Base-by-base conservation (phyloP, 1,140 invertebrate genomes). In the Adoxophyes honmai region DNA sequence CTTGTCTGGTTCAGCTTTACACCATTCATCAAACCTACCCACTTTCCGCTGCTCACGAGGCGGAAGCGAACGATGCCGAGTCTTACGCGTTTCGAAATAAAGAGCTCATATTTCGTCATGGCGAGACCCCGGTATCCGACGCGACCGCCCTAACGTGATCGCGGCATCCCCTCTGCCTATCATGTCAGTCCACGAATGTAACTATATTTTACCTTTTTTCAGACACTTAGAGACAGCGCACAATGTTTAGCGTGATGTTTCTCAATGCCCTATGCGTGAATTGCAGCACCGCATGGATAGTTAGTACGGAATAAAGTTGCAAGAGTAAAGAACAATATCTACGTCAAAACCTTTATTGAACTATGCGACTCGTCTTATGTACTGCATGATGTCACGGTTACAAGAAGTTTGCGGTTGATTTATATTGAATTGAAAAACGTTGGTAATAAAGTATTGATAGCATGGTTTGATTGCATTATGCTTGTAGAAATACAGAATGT, bases 31-130 rank as follows among this genome's bases (percentile, higher is more conserved):
- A 48, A 21, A 21, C 42, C 55, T 67, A 63, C 67, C 44, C 67
- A 55, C 57, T 73, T 14, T 66, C 69, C 38, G 57, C 60, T 57
- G 57, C 38, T 15, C 42, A 59, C 34, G 60, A 36, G 56, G 56
- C 65, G 57, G 37, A 55, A 42, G 55, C 63, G 70, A 53, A 36
- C 63, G 62, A 67, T 76, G 62, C 65, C 64, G 18, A 53, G 56
- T 57, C 69, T 66, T 57, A 62, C 69, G 73, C 81, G 73, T 74
- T 68, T 68, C 63, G 79, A 81, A 81, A 77, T 88, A 88, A 69
- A 71, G 82, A 86, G 84, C 84, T 88, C 84, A 81, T 88, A 86
- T 81, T 86, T 84, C 77, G 61, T 42, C 70, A 73, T 79, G 72
- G 64, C 70, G 42, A 62, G 66, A 73, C 57, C 64, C 63, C 52